Conservation (phyloP, 2,113 vertebrate genomes). For the Oenanthe melanoleuca region DNA sequence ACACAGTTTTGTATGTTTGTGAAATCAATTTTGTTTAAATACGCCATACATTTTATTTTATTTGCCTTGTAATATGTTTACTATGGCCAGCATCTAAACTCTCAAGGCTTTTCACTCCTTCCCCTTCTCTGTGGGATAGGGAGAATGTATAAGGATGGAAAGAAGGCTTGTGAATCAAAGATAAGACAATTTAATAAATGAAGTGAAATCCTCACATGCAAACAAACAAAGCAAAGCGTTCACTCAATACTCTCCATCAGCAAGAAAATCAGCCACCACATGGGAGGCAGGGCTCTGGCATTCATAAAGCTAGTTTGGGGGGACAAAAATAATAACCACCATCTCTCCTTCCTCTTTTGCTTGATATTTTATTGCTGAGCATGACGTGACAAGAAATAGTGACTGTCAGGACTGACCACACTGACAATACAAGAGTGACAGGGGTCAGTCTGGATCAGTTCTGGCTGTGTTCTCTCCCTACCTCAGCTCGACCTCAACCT, state of each 20-base stretch:
- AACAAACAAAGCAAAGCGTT: neutral
- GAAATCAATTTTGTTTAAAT: neutral
- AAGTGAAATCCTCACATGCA: neutral
- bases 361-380: neutral
- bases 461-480: neutral
- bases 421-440: no score
- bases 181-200: neutral
- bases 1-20: neutral
- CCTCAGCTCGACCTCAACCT: neutral
- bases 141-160: neutral
- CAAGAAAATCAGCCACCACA: neutral
- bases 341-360: neutral
- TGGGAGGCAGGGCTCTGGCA: neutral
- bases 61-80: neutral
- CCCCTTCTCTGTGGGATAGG: rapidly evolving
- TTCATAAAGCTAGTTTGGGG: neutral
- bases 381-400: neutral
- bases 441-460: rapidly evolving
- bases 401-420: no score
- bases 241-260: neutral
- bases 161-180: neutral
- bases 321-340: neutral
- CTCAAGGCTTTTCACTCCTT: neutral
- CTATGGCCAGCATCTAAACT: rapidly evolving
- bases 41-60: neutral